phyloP scores from a whole-genome alignment of 2,113 vertebrate genomes.

The Acrocephalus kingi region DNA sequence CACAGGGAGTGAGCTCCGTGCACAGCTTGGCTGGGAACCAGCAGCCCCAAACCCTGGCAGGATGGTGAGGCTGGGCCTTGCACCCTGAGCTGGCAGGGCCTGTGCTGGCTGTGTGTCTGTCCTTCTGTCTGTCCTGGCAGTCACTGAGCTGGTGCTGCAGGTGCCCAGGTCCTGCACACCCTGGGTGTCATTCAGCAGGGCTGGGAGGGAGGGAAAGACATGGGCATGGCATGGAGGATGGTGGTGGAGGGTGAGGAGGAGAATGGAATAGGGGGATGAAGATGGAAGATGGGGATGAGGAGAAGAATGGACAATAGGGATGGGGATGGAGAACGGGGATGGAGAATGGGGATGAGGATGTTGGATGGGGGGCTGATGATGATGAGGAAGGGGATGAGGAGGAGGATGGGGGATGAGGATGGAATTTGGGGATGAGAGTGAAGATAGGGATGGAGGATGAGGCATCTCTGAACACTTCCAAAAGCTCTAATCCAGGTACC shows the following conservation, averaged over 20 bases:
- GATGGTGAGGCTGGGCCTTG: too few relatives aligned
- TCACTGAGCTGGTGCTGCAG: rapidly evolving
- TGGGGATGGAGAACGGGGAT: not conserved
- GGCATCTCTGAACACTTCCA: not conserved
- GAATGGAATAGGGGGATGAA: not conserved
- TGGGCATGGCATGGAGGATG: rapidly evolving
- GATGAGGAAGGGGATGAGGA: not conserved
- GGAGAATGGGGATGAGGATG: not conserved
- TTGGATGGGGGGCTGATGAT: not conserved
- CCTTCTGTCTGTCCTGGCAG: not conserved
- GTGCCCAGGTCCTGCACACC: not conserved
- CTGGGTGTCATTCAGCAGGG: not conserved
- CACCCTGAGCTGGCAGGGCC: not conserved
- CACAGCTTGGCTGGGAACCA: not conserved
- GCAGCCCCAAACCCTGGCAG: not conserved
- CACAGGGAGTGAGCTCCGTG: rapidly evolving
- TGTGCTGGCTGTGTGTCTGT: not conserved
- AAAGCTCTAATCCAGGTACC: not conserved
- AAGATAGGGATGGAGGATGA: not conserved
- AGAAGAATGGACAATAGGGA: not conserved
- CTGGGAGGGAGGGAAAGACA: not conserved
- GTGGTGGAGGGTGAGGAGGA: not conserved
- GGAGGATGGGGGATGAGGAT: not conserved
- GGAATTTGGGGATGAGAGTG: not conserved
- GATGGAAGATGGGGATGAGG: not conserved